Conservation (phyloP, 2,113 vertebrate genomes). For the Neogale vison region DNA sequence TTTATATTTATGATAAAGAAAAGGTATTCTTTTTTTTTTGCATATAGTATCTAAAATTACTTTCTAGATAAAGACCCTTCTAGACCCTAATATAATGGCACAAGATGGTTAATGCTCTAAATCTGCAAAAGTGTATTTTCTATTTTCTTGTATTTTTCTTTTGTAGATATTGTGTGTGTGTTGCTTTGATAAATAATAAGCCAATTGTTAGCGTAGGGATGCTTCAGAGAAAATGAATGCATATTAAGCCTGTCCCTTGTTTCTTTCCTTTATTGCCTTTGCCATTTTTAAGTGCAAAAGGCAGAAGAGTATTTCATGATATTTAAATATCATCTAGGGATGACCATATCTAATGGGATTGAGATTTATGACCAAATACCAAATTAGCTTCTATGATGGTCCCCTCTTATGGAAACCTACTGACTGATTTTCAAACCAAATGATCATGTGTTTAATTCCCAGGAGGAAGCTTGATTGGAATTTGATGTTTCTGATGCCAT, state of each 20-base stretch:
- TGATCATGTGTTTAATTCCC: background rate
- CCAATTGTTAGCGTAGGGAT: background rate
- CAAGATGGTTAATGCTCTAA: conserved; percentile 9
- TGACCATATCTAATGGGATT: background rate
- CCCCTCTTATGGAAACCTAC: background rate
- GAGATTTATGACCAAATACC: conserved; percentile 9
- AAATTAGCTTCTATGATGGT: conserved; percentile 6
- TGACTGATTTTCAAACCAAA: background rate
- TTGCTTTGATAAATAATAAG: background rate
- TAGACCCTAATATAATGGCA: background rate
- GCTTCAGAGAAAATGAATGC: background rate
- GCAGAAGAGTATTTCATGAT: background rate
- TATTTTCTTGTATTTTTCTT: conserved; percentile 3
- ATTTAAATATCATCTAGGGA: background rate
- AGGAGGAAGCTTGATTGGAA: background rate
- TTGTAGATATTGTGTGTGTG: conserved; percentile 5
- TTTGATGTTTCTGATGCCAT: background rate
- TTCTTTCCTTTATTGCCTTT: conserved; percentile 37
- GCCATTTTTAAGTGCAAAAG: background rate
- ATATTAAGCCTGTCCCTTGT: background rate
- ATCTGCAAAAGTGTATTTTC: conserved; percentile 37
- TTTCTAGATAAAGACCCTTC: conserved; percentile 43
- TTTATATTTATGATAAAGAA: background rate
- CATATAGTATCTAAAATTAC: conserved; percentile 19
- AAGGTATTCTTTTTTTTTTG: background rate